These are phyloP conservation scores for Fragum sueziense DNA, from an alignment of 2,888 invertebrate species.

Conservation along the genomic window DNA sequence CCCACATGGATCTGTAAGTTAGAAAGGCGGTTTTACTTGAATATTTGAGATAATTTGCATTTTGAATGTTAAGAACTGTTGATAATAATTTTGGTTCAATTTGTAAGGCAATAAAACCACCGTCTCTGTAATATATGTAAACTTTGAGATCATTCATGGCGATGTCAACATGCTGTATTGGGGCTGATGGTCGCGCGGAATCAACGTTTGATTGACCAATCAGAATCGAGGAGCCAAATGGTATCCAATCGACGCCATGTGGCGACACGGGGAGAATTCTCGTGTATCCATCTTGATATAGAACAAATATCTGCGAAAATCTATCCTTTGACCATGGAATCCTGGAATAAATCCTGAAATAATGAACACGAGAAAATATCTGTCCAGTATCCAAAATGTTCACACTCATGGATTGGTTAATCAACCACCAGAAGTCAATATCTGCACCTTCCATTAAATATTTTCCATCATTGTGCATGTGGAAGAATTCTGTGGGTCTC, in stretches of 20 bases:
- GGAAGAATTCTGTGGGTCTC: constrained; percentile 20
- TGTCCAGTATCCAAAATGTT: constrained; percentile 43
- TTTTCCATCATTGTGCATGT: constrained; percentile 39
- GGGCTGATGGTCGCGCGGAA: constrained; percentile 44
- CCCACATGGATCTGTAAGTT: constrained; percentile 66
- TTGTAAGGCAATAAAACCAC: constrained; percentile 38
- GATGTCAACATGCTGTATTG: constrained; percentile 46
- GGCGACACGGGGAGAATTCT: constrained; percentile 55
- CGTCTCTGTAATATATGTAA: constrained; percentile 40
- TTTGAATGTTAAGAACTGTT: constrained; percentile 30
- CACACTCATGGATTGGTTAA: constrained; percentile 56
- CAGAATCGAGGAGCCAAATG: constrained; percentile 66
- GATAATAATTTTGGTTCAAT: constrained; percentile 27
- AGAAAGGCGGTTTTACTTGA: constrained; percentile 54
- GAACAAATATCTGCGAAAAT: constrained; percentile 60
- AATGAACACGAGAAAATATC: constrained; percentile 46
- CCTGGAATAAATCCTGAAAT: constrained; percentile 50
- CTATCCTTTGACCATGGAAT: constrained; percentile 57
- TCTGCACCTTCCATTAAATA: constrained; percentile 33
- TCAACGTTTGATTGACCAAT: constrained; percentile 56
- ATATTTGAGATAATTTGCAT: constrained; percentile 27
- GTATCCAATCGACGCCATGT: constrained; percentile 62
- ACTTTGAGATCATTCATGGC: constrained; percentile 25
- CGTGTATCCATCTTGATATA: constrained; percentile 64
- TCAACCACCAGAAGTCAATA: constrained; percentile 53